These are phyloP conservation scores for Cuculus canorus DNA, from an alignment of 2,797 vertebrate species.

Conservation along the genomic window DNA sequence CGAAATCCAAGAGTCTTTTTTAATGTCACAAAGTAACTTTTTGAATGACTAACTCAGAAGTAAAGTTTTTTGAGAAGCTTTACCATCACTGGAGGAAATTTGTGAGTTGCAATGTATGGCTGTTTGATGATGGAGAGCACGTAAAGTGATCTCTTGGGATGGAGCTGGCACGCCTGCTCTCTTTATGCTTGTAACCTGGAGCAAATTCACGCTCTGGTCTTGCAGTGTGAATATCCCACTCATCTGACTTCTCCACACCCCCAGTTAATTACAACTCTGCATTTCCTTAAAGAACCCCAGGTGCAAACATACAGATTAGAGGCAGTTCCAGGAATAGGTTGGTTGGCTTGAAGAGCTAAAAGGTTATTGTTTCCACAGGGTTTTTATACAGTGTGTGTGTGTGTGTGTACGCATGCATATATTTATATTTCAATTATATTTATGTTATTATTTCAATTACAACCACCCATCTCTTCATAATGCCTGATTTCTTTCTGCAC, in stretches of 20 bases:
- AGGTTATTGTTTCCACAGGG: constrained; percentile 54
- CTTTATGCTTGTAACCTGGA: constrained; percentile 34
- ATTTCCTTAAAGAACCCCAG: constrained; percentile 68
- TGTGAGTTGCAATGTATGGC: constrained; percentile 14
- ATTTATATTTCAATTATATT: constrained; percentile 74
- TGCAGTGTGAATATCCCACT: constrained; percentile 63
- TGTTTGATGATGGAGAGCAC: constrained; percentile 42
- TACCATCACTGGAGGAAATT: constrained; percentile 28
- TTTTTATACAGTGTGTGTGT: constrained; percentile 25
- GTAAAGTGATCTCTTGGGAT: background rate
- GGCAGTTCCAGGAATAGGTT: constrained; percentile 56
- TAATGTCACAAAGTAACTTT: constrained; percentile 17
- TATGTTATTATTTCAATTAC: constrained; percentile 74
- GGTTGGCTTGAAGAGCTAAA: constrained; percentile 50
- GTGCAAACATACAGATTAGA: constrained; percentile 64
- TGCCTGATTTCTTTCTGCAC: constrained; percentile 55
- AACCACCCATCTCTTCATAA: constrained; percentile 67
- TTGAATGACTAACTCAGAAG: constrained; percentile 22
- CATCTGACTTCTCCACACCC: constrained; percentile 55
- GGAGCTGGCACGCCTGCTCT: background rate
- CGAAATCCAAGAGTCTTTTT: background rate
- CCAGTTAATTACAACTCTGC: constrained; percentile 62
- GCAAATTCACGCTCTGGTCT: constrained; percentile 26
- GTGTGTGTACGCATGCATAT: constrained; percentile 17
- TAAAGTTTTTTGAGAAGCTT: constrained; percentile 23